These are phyloP conservation scores for Drosophila paramelanica DNA, from an alignment of 2,888 invertebrate genomes.

Conservation along the genomic window DNA sequence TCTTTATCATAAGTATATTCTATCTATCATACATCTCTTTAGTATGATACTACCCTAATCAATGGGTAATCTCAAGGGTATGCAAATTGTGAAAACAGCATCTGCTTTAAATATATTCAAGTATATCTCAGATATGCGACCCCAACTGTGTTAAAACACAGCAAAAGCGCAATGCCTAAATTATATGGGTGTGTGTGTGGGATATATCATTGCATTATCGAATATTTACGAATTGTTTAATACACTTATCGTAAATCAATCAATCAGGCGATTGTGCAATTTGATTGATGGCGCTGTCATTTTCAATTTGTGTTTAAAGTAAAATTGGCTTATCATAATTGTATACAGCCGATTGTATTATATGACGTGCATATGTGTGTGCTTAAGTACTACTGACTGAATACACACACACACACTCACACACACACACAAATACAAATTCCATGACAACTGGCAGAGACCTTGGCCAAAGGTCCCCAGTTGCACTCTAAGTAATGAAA, in stretches of 20 bases:
- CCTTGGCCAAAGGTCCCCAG: slow-evolving; percentile 28
- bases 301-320: slow-evolving; percentile 30
- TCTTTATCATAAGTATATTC: too few relatives aligned
- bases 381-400: slow-evolving; percentile 3
- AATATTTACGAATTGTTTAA: slow-evolving; percentile 13
- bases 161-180: neutral
- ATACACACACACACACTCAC: slow-evolving; percentile 2
- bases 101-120: slow-evolving; percentile 17
- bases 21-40: too few relatives aligned
- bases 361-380: slow-evolving; percentile 16
- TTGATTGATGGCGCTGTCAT: slow-evolving; percentile 58
- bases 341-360: slow-evolving; percentile 3
- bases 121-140: slow-evolving; percentile 1
- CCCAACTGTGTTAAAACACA: slow-evolving; percentile 20
- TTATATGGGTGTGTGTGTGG: neutral
- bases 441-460: slow-evolving; percentile 8
- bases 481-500: slow-evolving; percentile 40
- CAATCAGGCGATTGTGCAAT: slow-evolving; percentile 41
- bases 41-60: neutral
- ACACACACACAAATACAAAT: slow-evolving; percentile 1
- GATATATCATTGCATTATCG: slow-evolving; percentile 12
- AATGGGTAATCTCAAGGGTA: slow-evolving; percentile 4
- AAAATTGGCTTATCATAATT: slow-evolving; percentile 38
- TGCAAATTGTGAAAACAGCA: neutral
- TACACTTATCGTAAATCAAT: slow-evolving; percentile 45